Evolutionary conservation across 2,888 invertebrate species (phyloP), one percentile per base, ranked within the genome.

Genomic region (Dynastes maya): DNA sequence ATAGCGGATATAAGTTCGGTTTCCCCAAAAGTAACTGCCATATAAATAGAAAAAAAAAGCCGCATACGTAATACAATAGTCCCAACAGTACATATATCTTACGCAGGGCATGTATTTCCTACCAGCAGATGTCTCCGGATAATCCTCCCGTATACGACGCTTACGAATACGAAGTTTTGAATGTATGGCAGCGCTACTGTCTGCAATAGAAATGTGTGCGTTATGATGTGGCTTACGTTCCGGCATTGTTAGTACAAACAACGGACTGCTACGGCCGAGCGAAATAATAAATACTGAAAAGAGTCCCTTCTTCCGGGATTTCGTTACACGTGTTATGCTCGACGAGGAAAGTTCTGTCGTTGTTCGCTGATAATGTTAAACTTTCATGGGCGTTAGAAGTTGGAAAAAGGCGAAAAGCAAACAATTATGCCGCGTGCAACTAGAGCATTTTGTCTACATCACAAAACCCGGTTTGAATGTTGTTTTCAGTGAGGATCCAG

Each of bases 21-120:
- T 65, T 40, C 37, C 16, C 65, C 16, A 40, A 40, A 40, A 9
- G 8, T 65, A 45, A 65, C 65, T 6, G 65, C 9, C 45, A 65
- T 16, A 40, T 65, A 65, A 65, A 65, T 65, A 65, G 55, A 40
- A 65, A 37, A 37, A 37, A 37, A 65, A 65, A 6, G 37, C 5
- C 65, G 37, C 16, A 55, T 45, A 65, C 40, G 13, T 40, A 45
- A 40, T 40, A 37, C 40, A 65, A 40, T 37, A 40, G 37, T 40
- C 16, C 40, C 40, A 40, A 40, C 40, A 22, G 29, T 65, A 65
- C 16, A 65, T 65, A 63, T 9, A 63, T 63, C 55, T 22, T 63
- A 9, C 32, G 63, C 9, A 11, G 11, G 8, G 11, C 45, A 8
- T 11, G 45, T 45, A 45, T 2, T 8, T 0, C 4, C 32, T 4